Evolutionary conservation across 2,797 vertebrate species (phyloP), one percentile per base, ranked within the genome.

Genomic region (Holocentrus rufus): DNA sequence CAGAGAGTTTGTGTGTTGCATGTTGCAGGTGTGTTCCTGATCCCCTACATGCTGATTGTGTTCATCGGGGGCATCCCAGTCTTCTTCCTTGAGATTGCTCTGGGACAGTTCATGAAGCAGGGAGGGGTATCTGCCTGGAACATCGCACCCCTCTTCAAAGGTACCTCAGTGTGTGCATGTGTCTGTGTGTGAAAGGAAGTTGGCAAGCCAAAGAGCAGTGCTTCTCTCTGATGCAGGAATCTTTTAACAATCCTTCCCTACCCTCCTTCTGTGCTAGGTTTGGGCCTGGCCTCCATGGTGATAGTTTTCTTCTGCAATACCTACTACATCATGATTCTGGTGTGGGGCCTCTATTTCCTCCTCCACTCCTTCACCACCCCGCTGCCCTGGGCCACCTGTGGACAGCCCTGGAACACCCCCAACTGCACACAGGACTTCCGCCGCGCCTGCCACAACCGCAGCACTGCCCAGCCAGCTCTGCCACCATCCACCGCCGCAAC

Each of bases 81-180:
- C 80, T 97, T 97, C 92, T 96, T 97, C 91, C 90, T 97, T 89
- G 96, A 97, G 90, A 95, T 97, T 74, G 95, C 96, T 27, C 87
- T 97, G 85, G 96, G 96, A 65, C 96, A 97, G 89, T 97, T 97
- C 88, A 97, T 97, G 96, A 97, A 97, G 87, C 94, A 96, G 85
- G 96, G 96, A 70, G 96, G 96, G 20, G 94, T 97, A 63, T 94
- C 95, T 63, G 95, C 96, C 52, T 97, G 96, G 96, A 96, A 97
- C 90, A 97, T 97, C 7, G 95, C 93, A 47, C 96, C 96, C 22
- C 95, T 97, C 83, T 97, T 97, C 82, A 97, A 95, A 95, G 96
- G 96, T 97, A 84, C 25, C 11, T 54, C 9, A 55, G 25, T 47
- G 25, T 52, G 18, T 49, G 27, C 11, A 9, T 22, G 23, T 31